Conservation (phyloP, 2,797 vertebrate species). For the Phoeniculus purpureus region DNA sequence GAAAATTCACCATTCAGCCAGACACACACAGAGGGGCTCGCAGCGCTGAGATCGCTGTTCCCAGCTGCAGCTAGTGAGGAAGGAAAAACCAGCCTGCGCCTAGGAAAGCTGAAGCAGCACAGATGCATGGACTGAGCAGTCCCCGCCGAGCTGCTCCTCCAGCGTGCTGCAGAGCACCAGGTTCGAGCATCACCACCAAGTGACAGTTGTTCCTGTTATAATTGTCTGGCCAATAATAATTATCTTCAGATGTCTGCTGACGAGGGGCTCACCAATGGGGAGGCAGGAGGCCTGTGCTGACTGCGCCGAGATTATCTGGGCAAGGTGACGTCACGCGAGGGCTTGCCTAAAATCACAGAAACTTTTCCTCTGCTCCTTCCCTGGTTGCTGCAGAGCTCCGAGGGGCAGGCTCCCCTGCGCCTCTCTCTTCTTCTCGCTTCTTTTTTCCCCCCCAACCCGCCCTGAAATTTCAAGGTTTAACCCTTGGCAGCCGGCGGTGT, state of each 20-base stretch:
- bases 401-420: not conserved
- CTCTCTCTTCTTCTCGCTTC: not conserved
- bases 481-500: not conserved
- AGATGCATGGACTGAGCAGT: not conserved
- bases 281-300: conserved; percentile 83
- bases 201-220: conserved; percentile 77
- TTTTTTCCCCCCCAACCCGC: not conserved
- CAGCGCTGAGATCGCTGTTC: not conserved
- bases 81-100: not conserved
- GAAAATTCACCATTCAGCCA: not conserved
- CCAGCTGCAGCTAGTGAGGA: conserved; percentile 14
- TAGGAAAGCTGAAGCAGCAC: not conserved
- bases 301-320: conserved; percentile 75
- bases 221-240: conserved; percentile 84
- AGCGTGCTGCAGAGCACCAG: conserved; percentile 50
- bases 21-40: not conserved
- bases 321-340: conserved; percentile 73
- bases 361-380: conserved; percentile 32
- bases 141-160: not conserved
- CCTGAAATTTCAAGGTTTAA: not conserved
- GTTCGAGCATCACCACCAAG: conserved; percentile 53
- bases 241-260: conserved; percentile 98
- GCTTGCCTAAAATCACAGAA: conserved; percentile 77
- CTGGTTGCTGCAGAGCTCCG: not conserved
- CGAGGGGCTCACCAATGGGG: conserved; percentile 85